phyloP scores from a whole-genome alignment of 2,113 vertebrate genomes.

The Puffinus mauretanicus region DNA sequence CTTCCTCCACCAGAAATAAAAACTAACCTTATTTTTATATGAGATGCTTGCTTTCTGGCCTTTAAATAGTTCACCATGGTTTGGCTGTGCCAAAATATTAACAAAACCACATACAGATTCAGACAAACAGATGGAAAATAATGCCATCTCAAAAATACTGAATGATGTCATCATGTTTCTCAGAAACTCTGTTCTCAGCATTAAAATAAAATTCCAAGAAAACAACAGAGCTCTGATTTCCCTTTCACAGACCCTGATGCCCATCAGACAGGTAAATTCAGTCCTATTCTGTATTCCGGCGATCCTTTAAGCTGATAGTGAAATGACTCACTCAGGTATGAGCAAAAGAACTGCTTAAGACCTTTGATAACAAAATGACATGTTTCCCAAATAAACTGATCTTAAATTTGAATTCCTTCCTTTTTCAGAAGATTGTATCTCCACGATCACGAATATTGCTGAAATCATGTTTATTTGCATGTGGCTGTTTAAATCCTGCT shows the following conservation, averaged over 20 bases:
- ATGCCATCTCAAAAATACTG: slow-evolving; percentile 29
- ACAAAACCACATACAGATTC: slow-evolving; percentile 51
- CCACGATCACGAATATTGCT: neutral
- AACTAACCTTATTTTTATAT: slow-evolving; percentile 56
- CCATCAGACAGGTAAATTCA: neutral
- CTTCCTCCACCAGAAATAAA: slow-evolving; percentile 65
- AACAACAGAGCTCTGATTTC: neutral
- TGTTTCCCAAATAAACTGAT: neutral
- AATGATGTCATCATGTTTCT: neutral
- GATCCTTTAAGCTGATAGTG: neutral
- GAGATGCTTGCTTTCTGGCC: slow-evolving; percentile 48
- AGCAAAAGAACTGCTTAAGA: neutral
- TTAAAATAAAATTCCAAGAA: slow-evolving; percentile 45
- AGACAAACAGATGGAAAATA: slow-evolving; percentile 42
- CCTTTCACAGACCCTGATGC: neutral
- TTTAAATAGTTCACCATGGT: slow-evolving; percentile 37
- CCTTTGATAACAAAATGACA: neutral
- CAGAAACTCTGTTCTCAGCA: neutral
- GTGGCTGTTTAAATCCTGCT: slow-evolving; percentile 70
- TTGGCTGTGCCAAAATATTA: slow-evolving; percentile 3
- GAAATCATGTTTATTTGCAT: neutral
- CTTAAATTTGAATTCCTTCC: neutral
- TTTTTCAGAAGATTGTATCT: neutral
- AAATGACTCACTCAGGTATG: neutral
- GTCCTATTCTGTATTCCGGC: neutral